Conservation (phyloP, 2,113 vertebrate genomes). For the Ictalurus furcatus region DNA sequence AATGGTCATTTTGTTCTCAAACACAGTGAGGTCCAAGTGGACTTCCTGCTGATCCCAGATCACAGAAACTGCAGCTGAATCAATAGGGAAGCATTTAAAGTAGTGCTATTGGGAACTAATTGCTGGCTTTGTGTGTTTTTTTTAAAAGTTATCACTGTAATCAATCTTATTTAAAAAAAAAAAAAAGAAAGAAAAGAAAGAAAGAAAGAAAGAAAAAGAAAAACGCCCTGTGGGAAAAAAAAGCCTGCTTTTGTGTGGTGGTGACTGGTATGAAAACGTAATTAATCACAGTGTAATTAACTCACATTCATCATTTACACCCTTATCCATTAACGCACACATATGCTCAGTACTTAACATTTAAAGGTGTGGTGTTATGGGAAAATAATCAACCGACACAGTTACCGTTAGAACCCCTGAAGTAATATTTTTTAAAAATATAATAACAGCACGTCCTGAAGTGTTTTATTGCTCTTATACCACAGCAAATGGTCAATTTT, state of each 20-base stretch:
- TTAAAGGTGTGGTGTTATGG: background rate
- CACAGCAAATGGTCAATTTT: background rate
- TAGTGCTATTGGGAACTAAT: slow-evolving; percentile 29
- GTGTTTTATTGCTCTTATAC: background rate
- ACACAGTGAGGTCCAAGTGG: slow-evolving; percentile 45
- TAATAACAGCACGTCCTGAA: background rate
- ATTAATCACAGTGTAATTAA: background rate
- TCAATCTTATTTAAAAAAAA: background rate
- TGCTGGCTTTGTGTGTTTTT: slow-evolving; percentile 21
- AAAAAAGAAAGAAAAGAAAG: background rate
- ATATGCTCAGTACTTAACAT: background rate
- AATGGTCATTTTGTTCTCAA: slow-evolving; percentile 42
- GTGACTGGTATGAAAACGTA: background rate
- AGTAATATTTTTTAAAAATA: background rate
- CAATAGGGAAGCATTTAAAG: slow-evolving; percentile 39
- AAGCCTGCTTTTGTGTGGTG: background rate
- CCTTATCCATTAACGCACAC: too few relatives aligned
- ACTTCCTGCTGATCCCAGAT: slow-evolving; percentile 55
- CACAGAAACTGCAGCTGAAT: slow-evolving; percentile 52
- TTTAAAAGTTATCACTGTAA: background rate
- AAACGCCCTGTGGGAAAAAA: background rate
- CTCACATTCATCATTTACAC: background rate
- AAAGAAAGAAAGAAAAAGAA: background rate
- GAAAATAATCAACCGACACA: background rate
- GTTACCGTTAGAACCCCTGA: background rate